Evolutionary conservation across 2,888 invertebrate species (phyloP).

Genomic region (Lasioglossum morio): DNA sequence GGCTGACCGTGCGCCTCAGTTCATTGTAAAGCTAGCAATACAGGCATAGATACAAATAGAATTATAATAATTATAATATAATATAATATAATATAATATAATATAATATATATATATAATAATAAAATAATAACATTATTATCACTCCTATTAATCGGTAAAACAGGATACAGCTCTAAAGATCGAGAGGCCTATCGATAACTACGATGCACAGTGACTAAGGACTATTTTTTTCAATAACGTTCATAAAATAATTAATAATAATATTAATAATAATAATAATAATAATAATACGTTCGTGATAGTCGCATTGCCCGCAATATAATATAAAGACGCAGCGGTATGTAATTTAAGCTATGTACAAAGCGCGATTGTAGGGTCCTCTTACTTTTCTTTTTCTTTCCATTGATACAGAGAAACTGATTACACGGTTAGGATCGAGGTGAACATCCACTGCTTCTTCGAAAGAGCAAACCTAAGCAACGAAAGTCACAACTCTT

Average conservation of each 20-base stretch:
- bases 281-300: slow-evolving; percentile 73
- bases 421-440: slow-evolving; percentile 15
- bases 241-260: slow-evolving; percentile 75
- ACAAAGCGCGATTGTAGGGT: slow-evolving; percentile 83
- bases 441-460: not conserved
- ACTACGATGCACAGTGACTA: slow-evolving; percentile 72
- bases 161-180: slow-evolving; percentile 75
- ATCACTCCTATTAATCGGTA: slow-evolving; percentile 82
- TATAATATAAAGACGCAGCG: slow-evolving; percentile 67
- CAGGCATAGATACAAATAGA: slow-evolving; percentile 72
- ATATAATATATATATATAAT: slow-evolving; percentile 68
- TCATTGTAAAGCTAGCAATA: slow-evolving; percentile 76
- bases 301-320: slow-evolving; percentile 61
- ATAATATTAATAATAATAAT: slow-evolving; percentile 80
- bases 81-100: slow-evolving; percentile 73
- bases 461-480: not conserved
- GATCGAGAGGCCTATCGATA: slow-evolving; percentile 60
- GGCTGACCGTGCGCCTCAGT: slow-evolving; percentile 68
- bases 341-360: slow-evolving; percentile 78
- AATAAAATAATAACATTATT: slow-evolving; percentile 80
- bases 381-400: slow-evolving; percentile 4
- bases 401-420: slow-evolving; percentile 17
- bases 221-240: slow-evolving; percentile 68
- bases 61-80: slow-evolving; percentile 76
- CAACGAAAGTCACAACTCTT: not conserved